A percentile compares a stretch with the other conserved stretches of the same genome.
Evolutionary conservation across 2,113 vertebrate species (phyloP).

Genomic region (Crotalus horridus): DNA sequence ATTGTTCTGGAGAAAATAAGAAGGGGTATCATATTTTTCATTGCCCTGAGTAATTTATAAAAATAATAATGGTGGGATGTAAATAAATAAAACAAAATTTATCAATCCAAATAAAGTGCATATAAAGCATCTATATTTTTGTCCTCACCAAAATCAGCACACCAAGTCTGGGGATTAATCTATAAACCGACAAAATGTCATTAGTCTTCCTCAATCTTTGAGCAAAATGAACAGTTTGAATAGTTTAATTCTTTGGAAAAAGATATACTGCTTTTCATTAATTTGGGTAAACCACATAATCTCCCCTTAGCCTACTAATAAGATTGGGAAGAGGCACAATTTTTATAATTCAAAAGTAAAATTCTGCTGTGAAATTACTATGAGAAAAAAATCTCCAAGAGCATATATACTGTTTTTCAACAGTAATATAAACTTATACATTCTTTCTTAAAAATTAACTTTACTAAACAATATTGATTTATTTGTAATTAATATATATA

Average conservation of each 20-base stretch:
- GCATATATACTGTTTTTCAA: not conserved
- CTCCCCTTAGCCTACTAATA: not conserved
- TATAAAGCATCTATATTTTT: not conserved
- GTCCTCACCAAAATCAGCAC: not conserved
- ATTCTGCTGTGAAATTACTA: not conserved
- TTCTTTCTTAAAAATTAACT: not conserved
- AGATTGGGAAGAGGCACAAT: not conserved
- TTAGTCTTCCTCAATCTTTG: conserved; percentile 6
- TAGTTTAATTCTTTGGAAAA: conserved; percentile 20
- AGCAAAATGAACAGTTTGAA: not conserved
- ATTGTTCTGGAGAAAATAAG: not conserved
- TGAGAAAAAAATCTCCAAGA: not conserved
- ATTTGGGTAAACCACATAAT: not conserved
- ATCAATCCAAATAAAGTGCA: not conserved
- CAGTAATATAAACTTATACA: not conserved
- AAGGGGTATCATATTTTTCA: not conserved
- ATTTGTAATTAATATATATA: not conserved
- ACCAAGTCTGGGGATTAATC: not conserved
- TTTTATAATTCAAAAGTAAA: not conserved
- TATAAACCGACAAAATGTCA: conserved; percentile 1
- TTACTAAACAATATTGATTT: not conserved
- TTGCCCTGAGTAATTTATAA: not conserved
- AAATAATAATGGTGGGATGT: not conserved
- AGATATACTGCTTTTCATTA: conserved; percentile 23
- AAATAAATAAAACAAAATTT: not conserved